phyloP scores from a whole-genome alignment of 2,113 vertebrate genomes.

The Hepsetus odoe region DNA sequence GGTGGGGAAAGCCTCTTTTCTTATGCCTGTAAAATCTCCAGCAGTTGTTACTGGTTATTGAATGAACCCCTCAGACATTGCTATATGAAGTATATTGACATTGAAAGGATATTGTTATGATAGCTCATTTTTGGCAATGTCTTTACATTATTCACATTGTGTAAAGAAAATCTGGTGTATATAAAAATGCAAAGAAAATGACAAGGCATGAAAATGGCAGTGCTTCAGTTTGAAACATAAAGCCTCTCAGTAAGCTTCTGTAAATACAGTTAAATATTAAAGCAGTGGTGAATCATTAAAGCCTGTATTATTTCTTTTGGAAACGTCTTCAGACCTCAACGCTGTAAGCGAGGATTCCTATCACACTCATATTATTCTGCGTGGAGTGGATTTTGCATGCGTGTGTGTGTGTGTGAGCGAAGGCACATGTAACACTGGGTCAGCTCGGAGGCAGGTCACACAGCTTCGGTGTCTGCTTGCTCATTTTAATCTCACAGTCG shows the following conservation, averaged over 20 bases:
- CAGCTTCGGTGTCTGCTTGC: slow-evolving; percentile 28
- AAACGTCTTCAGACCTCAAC: neutral
- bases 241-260: neutral
- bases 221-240: neutral
- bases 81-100: too few species aligned
- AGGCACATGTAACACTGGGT: slow-evolving; percentile 34
- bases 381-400: slow-evolving; percentile 7
- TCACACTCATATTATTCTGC: neutral
- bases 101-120: too few species aligned
- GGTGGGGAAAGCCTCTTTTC: too few species aligned
- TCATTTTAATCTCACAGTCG: slow-evolving; percentile 51
- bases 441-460: slow-evolving; percentile 42
- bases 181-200: too few species aligned
- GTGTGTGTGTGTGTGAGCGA: neutral
- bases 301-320: neutral
- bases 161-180: too few species aligned
- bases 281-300: neutral
- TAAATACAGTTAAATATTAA: neutral
- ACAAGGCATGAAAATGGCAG: neutral
- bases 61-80: too few species aligned
- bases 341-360: neutral
- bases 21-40: too few species aligned
- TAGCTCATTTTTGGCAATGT: too few species aligned
- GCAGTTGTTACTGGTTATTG: too few species aligned
- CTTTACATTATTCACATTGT: too few species aligned